phyloP scores from a whole-genome alignment of 30 jellyfish, hydroid and myxozoan species.

The Catostylus mosaicus region DNA sequence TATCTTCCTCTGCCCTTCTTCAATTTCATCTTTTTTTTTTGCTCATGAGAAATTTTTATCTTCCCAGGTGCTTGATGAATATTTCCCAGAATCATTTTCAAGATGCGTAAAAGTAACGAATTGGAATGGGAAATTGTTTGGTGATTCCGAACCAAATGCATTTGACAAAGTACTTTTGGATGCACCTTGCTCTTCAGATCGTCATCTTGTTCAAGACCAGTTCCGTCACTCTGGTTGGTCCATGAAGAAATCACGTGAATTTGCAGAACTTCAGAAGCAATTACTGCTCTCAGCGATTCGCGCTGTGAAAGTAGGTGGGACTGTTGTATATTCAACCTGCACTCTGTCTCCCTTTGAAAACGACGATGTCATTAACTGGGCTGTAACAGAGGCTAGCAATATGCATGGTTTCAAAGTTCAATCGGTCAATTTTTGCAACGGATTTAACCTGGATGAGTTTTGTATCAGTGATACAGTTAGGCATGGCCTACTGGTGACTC shows the following conservation, averaged over 20 bases:
- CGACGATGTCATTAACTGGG: constrained; percentile 56
- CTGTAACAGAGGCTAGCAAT: constrained; percentile 3
- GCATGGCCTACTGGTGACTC: constrained; percentile 64
- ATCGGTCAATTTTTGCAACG: not conserved
- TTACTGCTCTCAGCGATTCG: constrained; percentile 73
- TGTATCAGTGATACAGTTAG: not conserved
- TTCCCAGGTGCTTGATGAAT: constrained; percentile 60
- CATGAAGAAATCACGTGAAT: constrained; percentile 49
- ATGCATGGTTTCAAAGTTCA: not conserved
- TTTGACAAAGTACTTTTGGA: constrained; percentile 76
- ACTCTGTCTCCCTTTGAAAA: constrained; percentile 78
- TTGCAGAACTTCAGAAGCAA: constrained; percentile 63
- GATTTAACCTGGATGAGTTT: constrained; percentile 20
- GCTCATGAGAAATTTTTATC: no score
- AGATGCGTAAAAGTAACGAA: constrained; percentile 44
- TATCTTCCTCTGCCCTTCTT: no score
- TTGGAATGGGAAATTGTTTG: constrained; percentile 53
- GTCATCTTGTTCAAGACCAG: constrained; percentile 74
- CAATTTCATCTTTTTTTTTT: no score
- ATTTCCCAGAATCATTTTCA: constrained; percentile 17
- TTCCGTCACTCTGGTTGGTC: constrained; percentile 84
- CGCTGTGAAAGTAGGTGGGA: constrained; percentile 70
- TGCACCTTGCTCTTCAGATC: constrained; percentile 89
- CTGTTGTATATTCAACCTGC: constrained; percentile 84
- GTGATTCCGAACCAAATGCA: constrained; percentile 33